Percentiles rank a stretch among this genome's conserved stretches.
Conservation (phyloP, 2,797 vertebrate genomes). For the Notoglanidium macrostoma region DNA sequence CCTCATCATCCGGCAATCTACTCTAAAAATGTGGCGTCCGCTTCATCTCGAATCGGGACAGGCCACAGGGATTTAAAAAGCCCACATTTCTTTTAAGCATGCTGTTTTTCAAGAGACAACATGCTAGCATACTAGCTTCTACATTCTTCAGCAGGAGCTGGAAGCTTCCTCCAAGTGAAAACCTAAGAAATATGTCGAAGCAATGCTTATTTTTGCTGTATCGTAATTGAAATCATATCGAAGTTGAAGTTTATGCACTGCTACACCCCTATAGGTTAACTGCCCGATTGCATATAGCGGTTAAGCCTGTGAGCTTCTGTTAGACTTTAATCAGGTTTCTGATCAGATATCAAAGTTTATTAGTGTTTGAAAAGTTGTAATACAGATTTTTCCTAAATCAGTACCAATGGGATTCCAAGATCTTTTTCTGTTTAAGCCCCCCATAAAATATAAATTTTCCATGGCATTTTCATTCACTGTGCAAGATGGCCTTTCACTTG, state of each 20-base stretch:
- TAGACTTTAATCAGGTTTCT: conserved; percentile 16
- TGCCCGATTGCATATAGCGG: not conserved
- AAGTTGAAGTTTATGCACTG: not conserved
- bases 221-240: not conserved
- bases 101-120: not conserved
- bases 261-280: no score
- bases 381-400: conserved; percentile 42
- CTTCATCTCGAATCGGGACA: not conserved
- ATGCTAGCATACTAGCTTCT: no score
- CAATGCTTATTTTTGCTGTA: not conserved
- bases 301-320: conserved; percentile 2
- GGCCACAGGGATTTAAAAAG: no score
- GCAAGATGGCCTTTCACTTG: conserved; percentile 70
- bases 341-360: no score
- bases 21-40: not conserved
- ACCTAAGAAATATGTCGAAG: not conserved
- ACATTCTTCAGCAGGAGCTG: not conserved
- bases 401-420: not conserved
- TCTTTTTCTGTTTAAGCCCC: conserved; percentile 12
- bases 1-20: not conserved
- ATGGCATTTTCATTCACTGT: conserved; percentile 72
- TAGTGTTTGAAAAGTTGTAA: not conserved
- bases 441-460: conserved; percentile 75
- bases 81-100: no score
- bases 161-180: not conserved